Conservation (phyloP, 2,113 vertebrate species). For the Oreotrochilus melanogaster region DNA sequence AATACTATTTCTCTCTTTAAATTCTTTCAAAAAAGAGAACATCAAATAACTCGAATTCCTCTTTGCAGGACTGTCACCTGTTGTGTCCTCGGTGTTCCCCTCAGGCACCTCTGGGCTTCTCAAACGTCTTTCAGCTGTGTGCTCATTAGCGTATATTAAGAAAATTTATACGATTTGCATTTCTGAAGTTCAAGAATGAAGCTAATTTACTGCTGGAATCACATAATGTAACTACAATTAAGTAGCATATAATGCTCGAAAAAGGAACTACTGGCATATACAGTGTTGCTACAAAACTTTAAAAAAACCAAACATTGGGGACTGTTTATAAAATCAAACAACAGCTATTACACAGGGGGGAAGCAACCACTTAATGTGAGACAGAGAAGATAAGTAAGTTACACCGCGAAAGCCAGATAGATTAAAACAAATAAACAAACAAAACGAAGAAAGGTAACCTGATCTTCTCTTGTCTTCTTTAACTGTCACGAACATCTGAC, state of each 20-base stretch:
- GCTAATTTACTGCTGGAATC: not conserved
- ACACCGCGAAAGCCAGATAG: fast-evolving
- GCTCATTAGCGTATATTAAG: fast-evolving
- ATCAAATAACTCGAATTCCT: not conserved
- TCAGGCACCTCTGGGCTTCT: not conserved
- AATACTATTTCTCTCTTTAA: not conserved
- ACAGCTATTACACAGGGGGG: not conserved
- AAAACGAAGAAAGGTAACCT: too few species aligned
- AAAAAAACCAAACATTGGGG: not conserved
- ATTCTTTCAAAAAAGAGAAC: not conserved
- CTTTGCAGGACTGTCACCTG: not conserved
- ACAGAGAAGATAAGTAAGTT: not conserved
- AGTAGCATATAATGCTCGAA: not conserved
- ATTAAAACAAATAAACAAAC: too few species aligned
- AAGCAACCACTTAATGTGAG: too few species aligned
- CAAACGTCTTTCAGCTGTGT: fast-evolving
- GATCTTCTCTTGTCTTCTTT: not conserved
- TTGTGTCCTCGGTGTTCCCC: not conserved
- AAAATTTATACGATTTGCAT: not conserved
- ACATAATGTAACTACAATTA: not conserved
- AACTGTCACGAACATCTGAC: not conserved
- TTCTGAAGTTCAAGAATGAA: not conserved
- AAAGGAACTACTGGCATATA: not conserved
- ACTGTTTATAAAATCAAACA: not conserved
- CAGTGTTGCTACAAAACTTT: not conserved